A percentile compares a stretch with the other conserved stretches of the same genome.
phyloP scores from a whole-genome alignment of 2,888 invertebrate genomes.

The Sinohyriopsis cumingii region DNA sequence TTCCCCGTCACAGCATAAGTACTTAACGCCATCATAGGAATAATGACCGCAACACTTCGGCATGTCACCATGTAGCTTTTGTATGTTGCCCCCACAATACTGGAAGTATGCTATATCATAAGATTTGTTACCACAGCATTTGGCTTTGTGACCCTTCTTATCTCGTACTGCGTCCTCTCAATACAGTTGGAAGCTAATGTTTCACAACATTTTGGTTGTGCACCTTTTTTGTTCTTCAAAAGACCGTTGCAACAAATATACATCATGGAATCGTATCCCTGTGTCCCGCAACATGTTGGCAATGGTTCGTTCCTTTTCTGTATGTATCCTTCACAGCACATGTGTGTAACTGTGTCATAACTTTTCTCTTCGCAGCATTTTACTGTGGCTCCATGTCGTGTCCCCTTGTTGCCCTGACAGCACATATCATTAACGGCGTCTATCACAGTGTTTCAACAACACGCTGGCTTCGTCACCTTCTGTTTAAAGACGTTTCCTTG shows the following conservation, averaged over 20 bases:
- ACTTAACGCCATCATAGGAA: slow-evolving; percentile 24
- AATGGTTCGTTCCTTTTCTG: slow-evolving; percentile 17
- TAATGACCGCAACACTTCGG: slow-evolving; percentile 23
- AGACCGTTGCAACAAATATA: slow-evolving; percentile 24
- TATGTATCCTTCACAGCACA: slow-evolving; percentile 28
- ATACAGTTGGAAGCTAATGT: slow-evolving; percentile 23
- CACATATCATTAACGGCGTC: slow-evolving; percentile 22
- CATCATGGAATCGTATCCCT: slow-evolving; percentile 21
- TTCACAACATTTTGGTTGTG: slow-evolving; percentile 31
- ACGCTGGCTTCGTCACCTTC: slow-evolving; percentile 20
- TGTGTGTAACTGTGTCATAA: slow-evolving; percentile 18
- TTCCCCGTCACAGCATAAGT: slow-evolving; percentile 20
- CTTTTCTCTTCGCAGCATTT: slow-evolving; percentile 23
- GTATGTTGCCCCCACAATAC: slow-evolving; percentile 25
- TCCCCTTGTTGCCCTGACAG: slow-evolving; percentile 13
- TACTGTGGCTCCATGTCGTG: slow-evolving; percentile 19
- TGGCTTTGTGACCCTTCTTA: slow-evolving; percentile 25
- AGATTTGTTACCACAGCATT: slow-evolving; percentile 26
- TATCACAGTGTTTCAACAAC: slow-evolving; percentile 28
- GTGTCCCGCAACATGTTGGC: slow-evolving; percentile 25
- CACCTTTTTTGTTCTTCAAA: slow-evolving; percentile 15
- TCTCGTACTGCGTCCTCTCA: slow-evolving; percentile 20
- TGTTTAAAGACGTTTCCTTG: slow-evolving; percentile 24
- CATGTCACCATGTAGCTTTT: slow-evolving; percentile 19
- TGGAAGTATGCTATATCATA: slow-evolving; percentile 24